Base-by-base conservation (phyloP, 2,797 vertebrate species). In the Aeoliscus strigatus region DNA sequence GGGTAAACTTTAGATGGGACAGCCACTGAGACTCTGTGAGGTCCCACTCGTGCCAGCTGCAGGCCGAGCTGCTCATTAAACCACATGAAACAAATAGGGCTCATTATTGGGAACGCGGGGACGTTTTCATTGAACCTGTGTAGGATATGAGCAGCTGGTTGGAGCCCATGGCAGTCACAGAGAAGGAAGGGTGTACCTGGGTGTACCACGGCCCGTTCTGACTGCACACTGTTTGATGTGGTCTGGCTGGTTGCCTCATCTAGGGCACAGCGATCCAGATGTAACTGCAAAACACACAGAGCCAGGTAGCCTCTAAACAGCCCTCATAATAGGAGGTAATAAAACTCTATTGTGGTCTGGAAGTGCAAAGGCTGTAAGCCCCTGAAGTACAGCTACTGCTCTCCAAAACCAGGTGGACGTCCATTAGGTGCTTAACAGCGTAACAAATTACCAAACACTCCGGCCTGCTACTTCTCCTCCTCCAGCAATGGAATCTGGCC, bases 371-470 rank as follows among this genome's bases (percentile, higher is more conserved):
- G 66, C 84, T 81, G 74, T 60, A 36, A 69, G 62, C 55, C 60
- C 60, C 67, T 51, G 58, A 77, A 70, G 72, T 75, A 48, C 55
- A 56, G 68, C 70, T 70, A 72, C 77, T 66, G 67, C 73, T 73
- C 72, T 80, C 66, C 80, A 73, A 81, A 83, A 86, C 83, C 84
- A 89, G 81, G 70, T 86, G 81, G 82, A 79, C 61, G 59, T 80
- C 83, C 75, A 84, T 89, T 87, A 86, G 60, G 72, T 73, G 64
- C 76, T 82, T 85, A 87, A 87, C 80, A 56, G 73, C 39, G 68
- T 84, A 87, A 88, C 86, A 91, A 91, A 90, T 88, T 83, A 85
- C 74, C 64, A 21, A 63, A 88, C 76, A 79, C 73, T 80, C 79
- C 36, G 69, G 59, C 36, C 63, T 70, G 73, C 54, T 72, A 52